phyloP scores from a whole-genome alignment of 1,140 invertebrate genomes.

The Lepidurus apus region DNA sequence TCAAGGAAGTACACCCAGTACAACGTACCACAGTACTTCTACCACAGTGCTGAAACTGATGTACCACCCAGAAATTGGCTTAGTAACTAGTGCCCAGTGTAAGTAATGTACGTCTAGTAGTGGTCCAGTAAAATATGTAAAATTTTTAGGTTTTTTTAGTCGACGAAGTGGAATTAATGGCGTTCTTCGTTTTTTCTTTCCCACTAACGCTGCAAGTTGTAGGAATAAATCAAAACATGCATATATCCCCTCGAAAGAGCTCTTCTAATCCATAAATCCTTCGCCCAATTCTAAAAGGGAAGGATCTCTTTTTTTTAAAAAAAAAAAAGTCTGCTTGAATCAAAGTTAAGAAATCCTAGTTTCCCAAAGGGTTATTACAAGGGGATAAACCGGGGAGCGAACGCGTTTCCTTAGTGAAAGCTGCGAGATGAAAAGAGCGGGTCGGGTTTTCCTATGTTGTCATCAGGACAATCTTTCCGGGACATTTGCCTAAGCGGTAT shows the following conservation, averaged over 20 bases:
- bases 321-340: not conserved
- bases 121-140: not conserved
- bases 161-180: not conserved
- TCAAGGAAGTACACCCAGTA: no score
- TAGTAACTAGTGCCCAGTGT: not conserved
- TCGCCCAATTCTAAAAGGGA: not conserved
- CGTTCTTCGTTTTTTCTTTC: not conserved
- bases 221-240: not conserved
- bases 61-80: no score
- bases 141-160: not conserved
- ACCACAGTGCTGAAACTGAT: no score
- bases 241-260: not conserved
- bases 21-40: no score
- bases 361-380: no score
- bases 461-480: slow-evolving; percentile 1
- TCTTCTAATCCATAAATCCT: not conserved
- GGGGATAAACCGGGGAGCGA: no score
- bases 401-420: not conserved
- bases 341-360: not conserved
- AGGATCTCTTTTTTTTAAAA: no score
- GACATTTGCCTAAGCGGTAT: slow-evolving; percentile 11
- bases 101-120: not conserved
- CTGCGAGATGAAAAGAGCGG: not conserved
- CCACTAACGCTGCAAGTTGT: not conserved
- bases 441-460: not conserved